Conservation (phyloP, 1,140 invertebrate genomes). For the Drosophila pseudoobscura region DNA sequence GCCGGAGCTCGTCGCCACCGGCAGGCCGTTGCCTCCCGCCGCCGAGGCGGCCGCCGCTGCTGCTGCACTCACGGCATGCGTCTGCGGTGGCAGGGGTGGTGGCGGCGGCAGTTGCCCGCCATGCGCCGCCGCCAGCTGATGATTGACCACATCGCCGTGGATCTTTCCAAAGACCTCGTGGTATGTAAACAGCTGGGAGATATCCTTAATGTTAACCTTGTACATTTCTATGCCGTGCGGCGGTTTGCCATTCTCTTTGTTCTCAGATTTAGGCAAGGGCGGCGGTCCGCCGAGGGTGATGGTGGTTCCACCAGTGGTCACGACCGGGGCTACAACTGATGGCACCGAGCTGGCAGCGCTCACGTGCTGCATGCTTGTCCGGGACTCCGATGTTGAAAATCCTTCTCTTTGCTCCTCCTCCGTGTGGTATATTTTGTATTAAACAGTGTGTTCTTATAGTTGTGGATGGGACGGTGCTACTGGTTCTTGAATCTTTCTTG, state of each 20-base stretch:
- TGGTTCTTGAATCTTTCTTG: slow-evolving; percentile 46
- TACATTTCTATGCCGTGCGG: slow-evolving; percentile 89
- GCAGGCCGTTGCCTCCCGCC: slow-evolving; percentile 31
- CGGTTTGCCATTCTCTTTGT: slow-evolving; percentile 86
- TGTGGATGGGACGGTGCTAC: slow-evolving; percentile 18
- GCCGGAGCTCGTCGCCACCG: slow-evolving; percentile 36
- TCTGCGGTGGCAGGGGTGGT: slow-evolving; percentile 67
- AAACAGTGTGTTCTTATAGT: slow-evolving; percentile 15
- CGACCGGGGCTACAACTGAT: slow-evolving; percentile 83
- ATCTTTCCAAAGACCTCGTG: slow-evolving; percentile 94
- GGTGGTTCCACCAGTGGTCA: slow-evolving; percentile 87
- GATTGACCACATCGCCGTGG: slow-evolving; percentile 85
- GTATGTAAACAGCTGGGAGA: slow-evolving; percentile 92
- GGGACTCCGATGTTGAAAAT: slow-evolving; percentile 16
- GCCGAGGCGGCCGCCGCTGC: slow-evolving; percentile 38
- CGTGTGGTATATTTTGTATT: slow-evolving; percentile 11
- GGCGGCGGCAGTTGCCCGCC: slow-evolving; percentile 69
- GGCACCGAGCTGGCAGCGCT: slow-evolving; percentile 74
- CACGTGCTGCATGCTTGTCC: slow-evolving; percentile 77
- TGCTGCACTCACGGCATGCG: slow-evolving; percentile 68
- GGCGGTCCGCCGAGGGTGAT: slow-evolving; percentile 85
- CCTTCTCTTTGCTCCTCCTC: slow-evolving; percentile 40
- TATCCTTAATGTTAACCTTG: slow-evolving; percentile 92
- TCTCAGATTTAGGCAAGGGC: slow-evolving; percentile 84
- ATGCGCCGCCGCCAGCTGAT: slow-evolving; percentile 75